Evolutionary conservation across 2,888 invertebrate species (phyloP), one percentile per base, ranked within the genome.

Genomic region (Drosophila prostipennis): DNA sequence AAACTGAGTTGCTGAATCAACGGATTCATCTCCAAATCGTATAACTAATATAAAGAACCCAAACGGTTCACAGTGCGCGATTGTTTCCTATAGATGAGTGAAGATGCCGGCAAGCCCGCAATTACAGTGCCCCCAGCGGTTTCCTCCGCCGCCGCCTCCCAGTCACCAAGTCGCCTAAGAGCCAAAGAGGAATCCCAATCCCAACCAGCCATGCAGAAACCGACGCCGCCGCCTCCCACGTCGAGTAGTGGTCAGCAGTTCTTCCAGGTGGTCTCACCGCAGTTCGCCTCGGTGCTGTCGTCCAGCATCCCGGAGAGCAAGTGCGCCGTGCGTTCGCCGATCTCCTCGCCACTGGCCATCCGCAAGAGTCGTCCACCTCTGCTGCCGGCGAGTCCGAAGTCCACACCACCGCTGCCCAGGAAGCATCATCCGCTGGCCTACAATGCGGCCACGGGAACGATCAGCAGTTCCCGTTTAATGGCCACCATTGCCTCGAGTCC

Each of bases 361-460:
- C 87, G 91, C 11, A 90, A 91, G 61, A 88, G 79, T 65, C 86
- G 88, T 0, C 78, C 84, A 10, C 71, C 71, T 0, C 67, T 87
- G 54, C 67, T 88, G 51, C 87, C 88, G 6, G 64, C 77, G 2
- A 90, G 90, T 74, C 90, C 90, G 0, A 91, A 91, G 32, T 91
- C 90, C 0, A 90, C 90, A 36, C 90, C 90, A 3, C 91, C 91
- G 11, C 45, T 80, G 56, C 79, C 84, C 2, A 76, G 90, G 5
- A 91, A 91, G 53, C 88, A 91, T 63, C 81, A 81, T 71, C 78
- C 87, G 2, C 70, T 89, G 64, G 85, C 88, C 0, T 90, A 91
- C 19, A 90, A 89, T 79, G 79, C 83, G 23, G 70, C 87, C 29
- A 89, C 89, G 0, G 86, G 89, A 0, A 65, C 72, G 1, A 89